phyloP scores from a whole-genome alignment of 2,888 invertebrate species.

The Lamproptera curius region DNA sequence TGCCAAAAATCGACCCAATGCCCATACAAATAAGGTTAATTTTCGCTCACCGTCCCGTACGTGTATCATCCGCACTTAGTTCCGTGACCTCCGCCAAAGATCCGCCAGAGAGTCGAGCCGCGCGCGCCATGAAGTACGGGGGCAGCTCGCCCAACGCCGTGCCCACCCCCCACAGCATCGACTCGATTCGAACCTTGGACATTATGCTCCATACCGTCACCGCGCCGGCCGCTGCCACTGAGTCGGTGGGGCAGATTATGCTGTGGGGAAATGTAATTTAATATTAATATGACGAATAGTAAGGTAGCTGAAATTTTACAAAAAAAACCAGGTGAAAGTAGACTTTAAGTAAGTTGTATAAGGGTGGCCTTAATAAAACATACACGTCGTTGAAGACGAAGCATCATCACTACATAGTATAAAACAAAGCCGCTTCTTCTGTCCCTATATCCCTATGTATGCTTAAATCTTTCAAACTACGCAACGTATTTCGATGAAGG shows the following conservation, averaged over 20 bases:
- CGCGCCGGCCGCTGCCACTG: slow-evolving; percentile 77
- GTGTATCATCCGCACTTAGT: slow-evolving; percentile 41
- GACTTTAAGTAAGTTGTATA: too few relatives aligned
- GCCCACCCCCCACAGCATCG: slow-evolving; percentile 98
- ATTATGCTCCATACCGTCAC: slow-evolving; percentile 96
- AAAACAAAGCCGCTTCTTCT: too few relatives aligned
- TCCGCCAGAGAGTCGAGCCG: slow-evolving; percentile 84
- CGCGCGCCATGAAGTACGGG: slow-evolving; percentile 99
- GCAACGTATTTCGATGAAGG: too few relatives aligned
- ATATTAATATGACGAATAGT: too few relatives aligned
- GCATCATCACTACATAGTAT: too few relatives aligned
- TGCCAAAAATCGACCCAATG: too few relatives aligned
- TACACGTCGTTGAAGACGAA: too few relatives aligned
- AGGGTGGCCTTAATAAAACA: too few relatives aligned
- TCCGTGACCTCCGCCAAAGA: slow-evolving; percentile 48
- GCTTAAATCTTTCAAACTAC: too few relatives aligned
- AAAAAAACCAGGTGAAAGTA: too few relatives aligned
- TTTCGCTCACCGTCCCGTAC: slow-evolving; percentile 40
- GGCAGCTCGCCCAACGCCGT: slow-evolving; percentile 99
- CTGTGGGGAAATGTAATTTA: slow-evolving; percentile 76
- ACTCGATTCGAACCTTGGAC: slow-evolving; percentile 95
- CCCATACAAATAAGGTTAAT: background rate
- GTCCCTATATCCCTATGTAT: too few relatives aligned
- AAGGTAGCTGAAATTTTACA: too few relatives aligned
- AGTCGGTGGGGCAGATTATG: slow-evolving; percentile 93